Evolutionary conservation across 2,113 vertebrate species (phyloP).

Genomic region (Heteronetta atricapilla): DNA sequence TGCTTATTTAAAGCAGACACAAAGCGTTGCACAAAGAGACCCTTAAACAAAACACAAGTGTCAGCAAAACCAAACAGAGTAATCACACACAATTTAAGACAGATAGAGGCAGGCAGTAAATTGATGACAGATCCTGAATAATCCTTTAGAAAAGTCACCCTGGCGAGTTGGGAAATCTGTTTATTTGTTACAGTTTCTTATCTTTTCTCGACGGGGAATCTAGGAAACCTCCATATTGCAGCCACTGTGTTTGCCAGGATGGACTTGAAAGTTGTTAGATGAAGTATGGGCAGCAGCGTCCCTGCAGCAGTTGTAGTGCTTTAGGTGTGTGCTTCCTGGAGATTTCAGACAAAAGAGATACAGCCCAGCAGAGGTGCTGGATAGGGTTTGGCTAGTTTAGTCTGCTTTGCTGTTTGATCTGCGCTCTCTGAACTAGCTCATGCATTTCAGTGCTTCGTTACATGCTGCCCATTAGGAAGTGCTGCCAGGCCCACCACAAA

Average conservation of each 20-base stretch:
- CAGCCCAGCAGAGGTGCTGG: not conserved
- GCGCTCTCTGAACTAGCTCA: not conserved
- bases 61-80: slow-evolving; percentile 62
- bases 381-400: not conserved
- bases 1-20: slow-evolving; percentile 50
- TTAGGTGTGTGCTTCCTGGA: not conserved
- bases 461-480: not conserved
- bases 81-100: slow-evolving; percentile 36
- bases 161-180: slow-evolving; percentile 6
- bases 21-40: slow-evolving; percentile 52
- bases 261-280: not conserved
- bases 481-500: not conserved
- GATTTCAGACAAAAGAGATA: not conserved
- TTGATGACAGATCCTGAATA: slow-evolving; percentile 34
- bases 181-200: slow-evolving; percentile 34
- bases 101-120: slow-evolving; percentile 30
- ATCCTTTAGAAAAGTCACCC: slow-evolving; percentile 26
- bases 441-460: accelerated
- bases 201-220: not conserved
- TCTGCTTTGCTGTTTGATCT: not conserved
- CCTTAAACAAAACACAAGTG: slow-evolving; percentile 46
- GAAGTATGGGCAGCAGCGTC: not conserved
- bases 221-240: not conserved
- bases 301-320: not conserved
- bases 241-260: accelerated